Evolutionary conservation across 1,140 invertebrate genomes (phyloP).

Genomic region (Bombus vancouverensis): DNA sequence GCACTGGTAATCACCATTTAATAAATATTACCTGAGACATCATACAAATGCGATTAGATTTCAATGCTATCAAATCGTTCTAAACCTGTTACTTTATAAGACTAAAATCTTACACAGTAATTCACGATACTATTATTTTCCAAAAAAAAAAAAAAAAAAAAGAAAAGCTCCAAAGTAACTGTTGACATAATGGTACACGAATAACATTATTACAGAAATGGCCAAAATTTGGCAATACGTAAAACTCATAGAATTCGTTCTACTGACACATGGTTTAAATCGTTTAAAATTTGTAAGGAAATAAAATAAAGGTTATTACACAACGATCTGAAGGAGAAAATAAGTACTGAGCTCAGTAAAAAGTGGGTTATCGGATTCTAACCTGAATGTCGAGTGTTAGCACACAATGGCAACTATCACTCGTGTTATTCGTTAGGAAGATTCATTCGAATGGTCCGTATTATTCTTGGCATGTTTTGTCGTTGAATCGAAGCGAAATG

Average conservation of each 20-base stretch:
- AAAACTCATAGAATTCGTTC: background rate
- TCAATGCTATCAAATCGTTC: background rate
- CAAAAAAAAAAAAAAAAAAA: no score
- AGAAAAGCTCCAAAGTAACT: no score
- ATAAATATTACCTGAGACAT: slow-evolving; percentile 56
- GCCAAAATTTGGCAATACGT: background rate
- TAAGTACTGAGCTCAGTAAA: slow-evolving; percentile 4
- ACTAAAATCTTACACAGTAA: background rate
- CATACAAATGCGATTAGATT: background rate
- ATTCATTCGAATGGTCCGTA: slow-evolving; percentile 16
- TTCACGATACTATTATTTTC: background rate
- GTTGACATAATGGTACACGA: background rate
- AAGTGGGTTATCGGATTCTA: slow-evolving; percentile 76
- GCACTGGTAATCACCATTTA: slow-evolving; percentile 82
- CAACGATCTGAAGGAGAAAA: background rate
- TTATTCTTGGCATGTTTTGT: slow-evolving; percentile 41
- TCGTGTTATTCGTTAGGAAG: slow-evolving; percentile 18
- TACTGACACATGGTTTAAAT: background rate
- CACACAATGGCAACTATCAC: slow-evolving; percentile 34
- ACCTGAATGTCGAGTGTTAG: slow-evolving; percentile 68
- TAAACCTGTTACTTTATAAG: no score
- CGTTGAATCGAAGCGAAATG: slow-evolving; percentile 5
- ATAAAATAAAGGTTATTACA: background rate
- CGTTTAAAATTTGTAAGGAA: background rate
- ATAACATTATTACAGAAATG: background rate